Conservation (phyloP, 2,113 vertebrate genomes). For the Dipodomys stephensi region DNA sequence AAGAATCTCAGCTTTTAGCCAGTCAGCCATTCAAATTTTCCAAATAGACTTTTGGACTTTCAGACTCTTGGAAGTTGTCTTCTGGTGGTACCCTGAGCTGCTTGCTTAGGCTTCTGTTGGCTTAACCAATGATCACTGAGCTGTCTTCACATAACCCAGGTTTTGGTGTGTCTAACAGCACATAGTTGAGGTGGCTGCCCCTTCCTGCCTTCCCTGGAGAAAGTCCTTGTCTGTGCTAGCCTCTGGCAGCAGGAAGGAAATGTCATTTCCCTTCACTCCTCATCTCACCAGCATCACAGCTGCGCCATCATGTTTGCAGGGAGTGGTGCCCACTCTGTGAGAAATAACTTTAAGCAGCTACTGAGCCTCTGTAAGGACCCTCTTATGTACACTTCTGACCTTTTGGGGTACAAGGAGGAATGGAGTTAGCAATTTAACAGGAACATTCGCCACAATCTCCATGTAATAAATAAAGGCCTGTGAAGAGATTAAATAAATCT, state of each 20-base stretch:
- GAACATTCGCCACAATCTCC: slow-evolving; percentile 83
- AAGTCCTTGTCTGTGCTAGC: background rate
- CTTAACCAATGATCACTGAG: background rate
- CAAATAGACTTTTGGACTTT: background rate
- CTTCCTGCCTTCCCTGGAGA: background rate
- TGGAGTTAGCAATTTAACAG: slow-evolving; percentile 48
- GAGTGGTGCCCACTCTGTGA: background rate
- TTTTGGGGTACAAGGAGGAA: background rate
- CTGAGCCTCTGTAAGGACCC: background rate
- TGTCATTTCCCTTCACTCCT: background rate
- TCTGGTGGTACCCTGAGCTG: background rate
- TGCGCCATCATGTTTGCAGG: background rate
- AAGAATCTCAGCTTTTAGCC: background rate
- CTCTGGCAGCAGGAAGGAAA: background rate
- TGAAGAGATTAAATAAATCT: slow-evolving; percentile 87
- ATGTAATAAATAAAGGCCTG: slow-evolving; percentile 83
- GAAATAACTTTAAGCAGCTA: slow-evolving; percentile 13
- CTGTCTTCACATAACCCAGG: background rate
- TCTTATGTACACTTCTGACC: background rate
- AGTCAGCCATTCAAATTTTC: background rate
- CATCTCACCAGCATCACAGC: background rate
- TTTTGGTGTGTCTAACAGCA: background rate
- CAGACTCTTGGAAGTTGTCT: background rate
- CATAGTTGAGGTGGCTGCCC: background rate
- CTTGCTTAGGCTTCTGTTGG: background rate